Conservation (phyloP, 2,797 vertebrate species). For the Parauchenoglanis ngamensis region DNA sequence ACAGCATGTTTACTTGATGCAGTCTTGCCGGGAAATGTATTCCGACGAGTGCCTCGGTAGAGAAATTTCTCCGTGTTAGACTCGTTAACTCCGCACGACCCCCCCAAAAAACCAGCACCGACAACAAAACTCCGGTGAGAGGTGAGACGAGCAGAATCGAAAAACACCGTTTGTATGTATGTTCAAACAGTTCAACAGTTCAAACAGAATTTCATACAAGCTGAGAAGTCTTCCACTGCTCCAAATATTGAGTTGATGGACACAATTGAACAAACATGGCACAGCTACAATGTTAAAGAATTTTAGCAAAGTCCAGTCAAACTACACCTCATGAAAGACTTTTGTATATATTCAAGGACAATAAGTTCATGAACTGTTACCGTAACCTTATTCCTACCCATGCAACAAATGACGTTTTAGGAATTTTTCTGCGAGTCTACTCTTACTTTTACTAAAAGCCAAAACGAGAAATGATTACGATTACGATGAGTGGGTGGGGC, state of each 20-base stretch:
- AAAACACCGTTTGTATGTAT: background rate
- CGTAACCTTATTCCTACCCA: background rate
- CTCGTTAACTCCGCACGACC: too few species aligned
- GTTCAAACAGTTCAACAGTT: background rate
- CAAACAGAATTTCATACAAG: background rate
- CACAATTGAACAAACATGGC: background rate
- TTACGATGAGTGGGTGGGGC: background rate
- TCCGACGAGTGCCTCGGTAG: too few species aligned
- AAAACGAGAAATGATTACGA: background rate
- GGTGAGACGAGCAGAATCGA: background rate
- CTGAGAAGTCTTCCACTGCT: background rate
- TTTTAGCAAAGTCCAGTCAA: too few species aligned
- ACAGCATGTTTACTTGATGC: slow-evolving; percentile 28
- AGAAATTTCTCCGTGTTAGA: background rate
- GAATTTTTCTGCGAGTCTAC: too few species aligned
- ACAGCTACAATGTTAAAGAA: background rate
- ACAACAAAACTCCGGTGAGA: background rate
- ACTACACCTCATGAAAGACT: background rate
- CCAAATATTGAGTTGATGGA: background rate
- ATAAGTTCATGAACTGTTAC: background rate
- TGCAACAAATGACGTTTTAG: background rate
- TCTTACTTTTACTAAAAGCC: background rate
- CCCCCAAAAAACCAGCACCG: background rate
- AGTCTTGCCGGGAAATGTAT: background rate
- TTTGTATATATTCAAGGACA: background rate